Percentiles rank a stretch among this genome's conserved stretches.
These are phyloP conservation scores for Andrena trimmerana DNA, from an alignment of 2,888 invertebrate genomes.

Conservation along the genomic window DNA sequence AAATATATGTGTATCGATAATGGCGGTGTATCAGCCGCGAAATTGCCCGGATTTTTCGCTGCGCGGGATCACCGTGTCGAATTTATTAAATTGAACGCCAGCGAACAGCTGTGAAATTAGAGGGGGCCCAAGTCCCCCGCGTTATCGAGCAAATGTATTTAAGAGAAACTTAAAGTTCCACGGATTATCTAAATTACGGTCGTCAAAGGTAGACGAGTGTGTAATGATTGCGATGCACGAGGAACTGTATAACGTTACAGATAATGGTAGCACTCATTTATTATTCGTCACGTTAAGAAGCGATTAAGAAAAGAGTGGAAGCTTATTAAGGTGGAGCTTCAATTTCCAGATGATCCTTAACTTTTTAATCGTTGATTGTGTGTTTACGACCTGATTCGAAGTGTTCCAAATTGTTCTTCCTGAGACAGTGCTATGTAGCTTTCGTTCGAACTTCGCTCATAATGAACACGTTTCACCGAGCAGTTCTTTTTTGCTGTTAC, in stretches of 20 bases:
- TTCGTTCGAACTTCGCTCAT: no score
- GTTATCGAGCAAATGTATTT: slow-evolving; percentile 21
- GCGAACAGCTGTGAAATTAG: slow-evolving; percentile 26
- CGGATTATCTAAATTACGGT: not conserved
- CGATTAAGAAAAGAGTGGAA: not conserved
- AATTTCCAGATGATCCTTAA: not conserved
- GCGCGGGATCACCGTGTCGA: slow-evolving; percentile 12
- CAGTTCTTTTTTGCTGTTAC: no score
- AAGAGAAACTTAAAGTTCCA: slow-evolving; percentile 26
- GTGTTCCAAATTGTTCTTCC: no score
- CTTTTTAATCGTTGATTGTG: not conserved
- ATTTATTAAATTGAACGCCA: slow-evolving; percentile 41
- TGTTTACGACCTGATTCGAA: no score
- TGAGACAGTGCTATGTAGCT: no score
- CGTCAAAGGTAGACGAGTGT: slow-evolving; percentile 18
- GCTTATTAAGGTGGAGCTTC: not conserved
- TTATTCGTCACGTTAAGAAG: not conserved
- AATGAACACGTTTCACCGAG: no score
- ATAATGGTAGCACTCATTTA: not conserved
- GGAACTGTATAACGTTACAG: not conserved
- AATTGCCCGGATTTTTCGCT: slow-evolving; percentile 43
- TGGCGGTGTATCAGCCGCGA: slow-evolving; percentile 38
- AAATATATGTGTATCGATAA: slow-evolving; percentile 59
- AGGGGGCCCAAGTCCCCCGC: not conserved
- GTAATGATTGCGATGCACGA: not conserved